These are phyloP conservation scores for Varanus komodoensis DNA, from an alignment of 2,113 vertebrate species.

Conservation along the genomic window DNA sequence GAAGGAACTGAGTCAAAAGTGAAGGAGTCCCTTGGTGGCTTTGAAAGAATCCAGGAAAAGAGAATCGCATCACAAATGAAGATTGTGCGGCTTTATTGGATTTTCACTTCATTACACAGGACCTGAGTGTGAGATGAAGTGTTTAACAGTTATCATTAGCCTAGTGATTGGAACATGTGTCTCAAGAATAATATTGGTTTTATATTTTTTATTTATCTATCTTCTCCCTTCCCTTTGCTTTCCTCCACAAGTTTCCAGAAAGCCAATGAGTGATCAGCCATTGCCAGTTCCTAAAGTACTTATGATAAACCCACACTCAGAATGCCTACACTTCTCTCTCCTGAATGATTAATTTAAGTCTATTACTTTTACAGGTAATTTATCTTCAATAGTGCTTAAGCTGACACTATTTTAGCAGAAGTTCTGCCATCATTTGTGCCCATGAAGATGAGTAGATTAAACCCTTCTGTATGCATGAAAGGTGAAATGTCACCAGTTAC, in stretches of 20 bases:
- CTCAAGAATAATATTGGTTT: slow-evolving; percentile 67
- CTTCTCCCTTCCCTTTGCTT: slow-evolving; percentile 51
- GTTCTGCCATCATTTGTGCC: slow-evolving; percentile 43
- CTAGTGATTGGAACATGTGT: slow-evolving; percentile 59
- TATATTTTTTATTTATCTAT: slow-evolving; percentile 29
- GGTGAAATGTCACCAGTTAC: rapidly evolving
- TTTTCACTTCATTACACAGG: slow-evolving; percentile 25
- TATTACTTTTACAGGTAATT: slow-evolving; percentile 64
- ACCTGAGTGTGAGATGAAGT: slow-evolving; percentile 56
- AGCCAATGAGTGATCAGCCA: slow-evolving; percentile 52
- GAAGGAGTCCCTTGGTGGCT: neutral
- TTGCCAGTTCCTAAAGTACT: slow-evolving; percentile 49
- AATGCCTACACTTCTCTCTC: slow-evolving; percentile 74
- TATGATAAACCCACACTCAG: slow-evolving; percentile 56
- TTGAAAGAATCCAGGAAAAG: neutral
- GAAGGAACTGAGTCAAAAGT: neutral
- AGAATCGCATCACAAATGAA: slow-evolving; percentile 27
- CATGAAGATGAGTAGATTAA: slow-evolving; percentile 31
- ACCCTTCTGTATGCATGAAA: neutral
- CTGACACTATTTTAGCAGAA: slow-evolving; percentile 49
- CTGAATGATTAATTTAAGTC: slow-evolving; percentile 68
- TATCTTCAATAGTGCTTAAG: slow-evolving; percentile 66
- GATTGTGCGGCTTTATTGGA: slow-evolving; percentile 22
- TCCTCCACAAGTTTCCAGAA: slow-evolving; percentile 66
- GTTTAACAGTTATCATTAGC: slow-evolving; percentile 58